Evolutionary conservation across 2,113 vertebrate genomes (phyloP).

Genomic region (Indicator maculatus): DNA sequence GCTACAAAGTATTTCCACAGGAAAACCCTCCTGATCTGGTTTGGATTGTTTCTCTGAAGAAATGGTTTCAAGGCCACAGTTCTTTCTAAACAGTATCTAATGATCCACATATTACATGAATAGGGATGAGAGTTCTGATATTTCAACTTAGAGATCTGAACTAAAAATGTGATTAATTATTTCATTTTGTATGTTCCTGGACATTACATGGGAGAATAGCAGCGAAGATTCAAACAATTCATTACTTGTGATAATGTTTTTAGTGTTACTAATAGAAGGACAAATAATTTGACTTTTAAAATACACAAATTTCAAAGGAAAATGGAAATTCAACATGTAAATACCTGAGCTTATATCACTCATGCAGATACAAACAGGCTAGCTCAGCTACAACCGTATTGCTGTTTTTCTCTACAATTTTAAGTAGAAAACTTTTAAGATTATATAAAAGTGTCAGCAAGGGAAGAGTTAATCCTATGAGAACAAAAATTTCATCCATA

Average conservation of each 20-base stretch:
- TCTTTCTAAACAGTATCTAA: not conserved
- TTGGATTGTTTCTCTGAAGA: slow-evolving; percentile 22
- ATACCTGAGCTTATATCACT: not conserved
- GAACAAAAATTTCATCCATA: not conserved
- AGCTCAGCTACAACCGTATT: not conserved
- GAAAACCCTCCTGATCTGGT: not conserved
- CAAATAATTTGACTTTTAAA: not conserved
- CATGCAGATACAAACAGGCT: not conserved
- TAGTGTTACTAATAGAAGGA: not conserved
- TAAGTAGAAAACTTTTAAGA: not conserved
- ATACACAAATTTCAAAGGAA: not conserved
- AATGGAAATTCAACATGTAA: not conserved
- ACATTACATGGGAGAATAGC: not conserved
- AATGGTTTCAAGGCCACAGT: not conserved
- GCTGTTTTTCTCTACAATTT: not conserved
- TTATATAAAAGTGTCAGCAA: not conserved
- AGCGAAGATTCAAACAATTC: not conserved
- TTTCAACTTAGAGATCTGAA: not conserved
- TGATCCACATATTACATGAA: not conserved
- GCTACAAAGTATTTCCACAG: slow-evolving; percentile 8
- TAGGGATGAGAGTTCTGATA: not conserved
- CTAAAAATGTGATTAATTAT: not conserved
- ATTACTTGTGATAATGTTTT: not conserved
- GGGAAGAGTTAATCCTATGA: not conserved
- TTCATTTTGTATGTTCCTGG: not conserved